Base-by-base conservation (phyloP, 2,888 invertebrate species). In the Drosophila imparisetae region DNA sequence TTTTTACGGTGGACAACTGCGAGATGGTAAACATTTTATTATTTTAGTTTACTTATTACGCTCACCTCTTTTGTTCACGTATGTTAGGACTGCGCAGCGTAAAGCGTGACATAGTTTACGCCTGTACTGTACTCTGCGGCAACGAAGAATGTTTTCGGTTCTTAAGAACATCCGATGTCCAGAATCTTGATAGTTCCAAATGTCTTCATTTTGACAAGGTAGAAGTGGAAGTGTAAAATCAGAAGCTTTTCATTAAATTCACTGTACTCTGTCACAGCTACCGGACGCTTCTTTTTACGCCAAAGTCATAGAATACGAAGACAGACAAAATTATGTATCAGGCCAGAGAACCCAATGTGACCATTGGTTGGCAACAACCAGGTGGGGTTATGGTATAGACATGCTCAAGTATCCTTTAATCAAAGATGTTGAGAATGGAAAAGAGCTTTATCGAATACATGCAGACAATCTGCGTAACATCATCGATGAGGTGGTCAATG, bases 1-100 rank as follows among this genome's bases (percentile, higher is more conserved):
- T 59, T 94, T 94, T 57, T 95, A 95, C 84, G 96, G 96, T 4
- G 95, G 95, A 42, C 94, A 95, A 76, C 94, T 97, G 75, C 96
- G 96, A 91, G 94, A 95, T 75, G 96, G 97, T 96, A 92, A 85
- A 85, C 83, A 86, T 6, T 29, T 4, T 27, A 2, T 10, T 18
- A 5, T 10, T 10, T 13, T 2, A 24, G 24, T 18, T 8, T 38
- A 2, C 7, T 13, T 4, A 36, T 3, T 2, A 2, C 11, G 5
- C 21, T 21, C 4, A 21, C 11, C 42, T 11, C 11, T 27, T 11
- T 10, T 27, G 18, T 27, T 38, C 2, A 18, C n/a, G n/a, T n/a
- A 34, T 13, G 1, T 21, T 13, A 83, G 81, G 64, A 13, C 29
- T 82, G 8, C 85, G 85, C 2, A 74, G 77, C 27, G 57, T 74